phyloP scores from a whole-genome alignment of 2,888 invertebrate species.

The Epirrhoe tristata region DNA sequence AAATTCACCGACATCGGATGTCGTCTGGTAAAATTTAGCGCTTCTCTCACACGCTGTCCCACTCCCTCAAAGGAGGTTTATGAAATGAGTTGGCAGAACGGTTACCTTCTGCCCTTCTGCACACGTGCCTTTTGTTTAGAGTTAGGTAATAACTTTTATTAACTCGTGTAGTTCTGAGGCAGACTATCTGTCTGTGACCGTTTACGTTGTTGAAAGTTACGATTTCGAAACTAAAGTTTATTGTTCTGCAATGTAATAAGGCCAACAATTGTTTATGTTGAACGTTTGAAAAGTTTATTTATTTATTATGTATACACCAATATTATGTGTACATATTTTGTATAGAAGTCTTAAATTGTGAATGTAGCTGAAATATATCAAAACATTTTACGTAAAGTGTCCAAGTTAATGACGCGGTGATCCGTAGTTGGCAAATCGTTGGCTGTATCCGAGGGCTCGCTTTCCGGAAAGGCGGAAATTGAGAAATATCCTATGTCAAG shows the following conservation, averaged over 20 bases:
- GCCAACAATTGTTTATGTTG: neutral
- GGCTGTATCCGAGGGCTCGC: constrained; percentile 65
- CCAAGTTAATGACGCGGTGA: constrained; percentile 52
- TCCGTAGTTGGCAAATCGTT: constrained; percentile 72
- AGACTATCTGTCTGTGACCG: constrained; percentile 10
- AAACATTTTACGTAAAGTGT: constrained; percentile 36
- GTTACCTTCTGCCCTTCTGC: constrained; percentile 43
- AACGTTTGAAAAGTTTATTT: neutral
- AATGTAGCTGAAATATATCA: constrained; percentile 5
- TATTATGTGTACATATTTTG: neutral
- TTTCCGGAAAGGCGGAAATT: constrained; percentile 72
- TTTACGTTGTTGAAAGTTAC: constrained; percentile 8
- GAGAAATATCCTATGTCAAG: constrained; percentile 60
- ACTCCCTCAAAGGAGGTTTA: constrained; percentile 61
- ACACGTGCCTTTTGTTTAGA: constrained; percentile 32
- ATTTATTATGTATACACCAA: no score
- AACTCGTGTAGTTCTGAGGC: constrained; percentile 2
- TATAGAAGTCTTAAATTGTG: neutral
- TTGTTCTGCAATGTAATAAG: neutral
- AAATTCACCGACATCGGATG: constrained; percentile 72
- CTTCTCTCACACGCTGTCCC: constrained; percentile 49
- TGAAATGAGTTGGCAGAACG: constrained; percentile 55
- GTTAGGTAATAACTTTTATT: constrained; percentile 28
- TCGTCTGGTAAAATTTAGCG: constrained; percentile 69
- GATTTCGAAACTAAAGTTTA: constrained; percentile 1